These are phyloP conservation scores for Eupithecia subumbrata DNA, from an alignment of 2,888 invertebrate species.

Conservation along the genomic window DNA sequence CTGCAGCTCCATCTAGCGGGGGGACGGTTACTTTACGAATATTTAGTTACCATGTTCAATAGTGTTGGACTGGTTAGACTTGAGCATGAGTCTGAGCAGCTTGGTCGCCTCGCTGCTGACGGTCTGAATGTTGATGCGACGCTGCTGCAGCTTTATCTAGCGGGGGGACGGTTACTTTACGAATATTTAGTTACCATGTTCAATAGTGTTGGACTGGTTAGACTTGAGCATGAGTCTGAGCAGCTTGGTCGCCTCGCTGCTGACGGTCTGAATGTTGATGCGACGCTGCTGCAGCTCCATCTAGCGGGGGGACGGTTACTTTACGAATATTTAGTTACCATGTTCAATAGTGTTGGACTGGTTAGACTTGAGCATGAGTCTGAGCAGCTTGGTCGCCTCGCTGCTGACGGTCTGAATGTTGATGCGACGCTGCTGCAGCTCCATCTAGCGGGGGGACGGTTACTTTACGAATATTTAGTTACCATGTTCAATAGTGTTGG, in stretches of 20 bases:
- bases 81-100: constrained; percentile 73
- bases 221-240: constrained; percentile 76
- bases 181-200: constrained; percentile 67
- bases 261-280: constrained; percentile 72
- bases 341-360: constrained; percentile 76
- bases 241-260: constrained; percentile 75
- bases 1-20: constrained; percentile 72
- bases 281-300: constrained; percentile 77
- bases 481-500: constrained; percentile 77
- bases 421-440: constrained; percentile 73
- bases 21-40: background rate
- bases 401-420: constrained; percentile 76
- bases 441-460: constrained; percentile 59
- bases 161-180: background rate
- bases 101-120: constrained; percentile 78
- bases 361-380: constrained; percentile 76
- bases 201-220: constrained; percentile 74
- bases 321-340: constrained; percentile 56
- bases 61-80: constrained; percentile 75
- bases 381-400: constrained; percentile 72
- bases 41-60: constrained; percentile 70
- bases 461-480: background rate
- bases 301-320: constrained; percentile 46
- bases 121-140: constrained; percentile 70
- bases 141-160: constrained; percentile 77